These are phyloP conservation scores for Ichneumoninae sp. DNA, from an alignment of 2,888 invertebrate genomes.

Conservation along the genomic window DNA sequence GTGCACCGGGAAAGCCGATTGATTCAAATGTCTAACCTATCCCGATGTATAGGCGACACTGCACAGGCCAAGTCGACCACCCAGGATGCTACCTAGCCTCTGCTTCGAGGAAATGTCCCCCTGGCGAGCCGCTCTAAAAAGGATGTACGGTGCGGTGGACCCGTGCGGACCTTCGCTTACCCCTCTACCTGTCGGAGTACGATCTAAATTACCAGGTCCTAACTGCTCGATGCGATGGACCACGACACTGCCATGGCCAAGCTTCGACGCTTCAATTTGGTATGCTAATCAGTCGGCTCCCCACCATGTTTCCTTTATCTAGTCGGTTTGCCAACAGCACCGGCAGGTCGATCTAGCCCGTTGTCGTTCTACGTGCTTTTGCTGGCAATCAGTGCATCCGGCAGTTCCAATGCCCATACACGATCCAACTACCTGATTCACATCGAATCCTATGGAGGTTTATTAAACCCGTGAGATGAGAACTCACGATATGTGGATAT, in stretches of 20 bases:
- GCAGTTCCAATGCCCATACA: conserved; percentile 80
- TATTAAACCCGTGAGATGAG: not conserved
- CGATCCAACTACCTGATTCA: conserved; percentile 78
- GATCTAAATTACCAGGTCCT: conserved; percentile 79
- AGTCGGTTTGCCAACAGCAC: not conserved
- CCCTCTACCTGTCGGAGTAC: conserved; percentile 50
- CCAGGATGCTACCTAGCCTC: conserved; percentile 57
- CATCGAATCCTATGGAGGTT: conserved; percentile 27
- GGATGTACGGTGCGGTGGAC: conserved; percentile 1
- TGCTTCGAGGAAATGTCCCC: conserved; percentile 54
- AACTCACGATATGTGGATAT: not conserved
- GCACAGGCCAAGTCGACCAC: conserved; percentile 71
- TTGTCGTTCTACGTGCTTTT: conserved; percentile 38
- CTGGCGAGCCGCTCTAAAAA: not conserved
- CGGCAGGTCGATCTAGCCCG: conserved; percentile 14
- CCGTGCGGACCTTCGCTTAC: not conserved
- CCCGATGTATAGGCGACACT: conserved; percentile 74
- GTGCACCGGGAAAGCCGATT: conserved; percentile 76
- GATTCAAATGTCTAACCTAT: conserved; percentile 82
- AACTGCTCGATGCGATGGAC: conserved; percentile 71
- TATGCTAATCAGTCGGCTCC: conserved; percentile 82
- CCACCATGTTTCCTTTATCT: conserved; percentile 48
- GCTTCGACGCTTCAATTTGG: conserved; percentile 84
- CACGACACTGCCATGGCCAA: conserved; percentile 74
- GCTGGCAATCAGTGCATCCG: conserved; percentile 62